Percentiles rank a stretch among this genome's conserved stretches.
Conservation (phyloP, 2,113 vertebrate genomes). For the Stegostoma tigrinum region DNA sequence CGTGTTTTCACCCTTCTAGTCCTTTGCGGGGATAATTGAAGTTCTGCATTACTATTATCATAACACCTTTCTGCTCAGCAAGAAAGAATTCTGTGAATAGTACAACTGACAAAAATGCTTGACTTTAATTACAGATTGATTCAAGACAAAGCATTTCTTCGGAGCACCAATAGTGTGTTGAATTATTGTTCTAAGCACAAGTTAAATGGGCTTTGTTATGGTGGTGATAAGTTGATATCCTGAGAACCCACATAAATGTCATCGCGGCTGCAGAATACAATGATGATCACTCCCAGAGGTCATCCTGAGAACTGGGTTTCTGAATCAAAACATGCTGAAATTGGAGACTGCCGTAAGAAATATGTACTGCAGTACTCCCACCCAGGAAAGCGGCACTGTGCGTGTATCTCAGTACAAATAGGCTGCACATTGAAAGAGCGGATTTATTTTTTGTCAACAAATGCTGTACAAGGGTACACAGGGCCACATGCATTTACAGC, state of each 20-base stretch:
- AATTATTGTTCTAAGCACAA: not conserved
- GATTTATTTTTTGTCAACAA: too few relatives aligned
- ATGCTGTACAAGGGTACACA: not conserved
- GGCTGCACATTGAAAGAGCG: not conserved
- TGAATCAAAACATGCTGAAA: not conserved
- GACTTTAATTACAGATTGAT: not conserved
- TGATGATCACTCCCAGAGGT: not conserved
- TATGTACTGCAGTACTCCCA: not conserved
- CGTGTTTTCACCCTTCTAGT: not conserved
- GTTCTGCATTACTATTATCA: not conserved
- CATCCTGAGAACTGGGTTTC: not conserved
- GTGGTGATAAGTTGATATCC: constrained; percentile 3
- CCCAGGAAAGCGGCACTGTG: not conserved
- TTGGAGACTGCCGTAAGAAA: not conserved
- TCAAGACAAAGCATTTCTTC: not conserved
- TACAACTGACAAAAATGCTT: not conserved
- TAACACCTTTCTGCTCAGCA: not conserved
- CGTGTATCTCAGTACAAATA: not conserved
- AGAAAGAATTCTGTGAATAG: too few relatives aligned
- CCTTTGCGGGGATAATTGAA: not conserved
- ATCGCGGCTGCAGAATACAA: not conserved
- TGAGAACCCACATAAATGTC: not conserved
- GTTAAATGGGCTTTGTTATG: not conserved
- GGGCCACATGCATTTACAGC: not conserved
- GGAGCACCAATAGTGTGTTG: not conserved